Evolutionary conservation across 2,113 vertebrate genomes (phyloP), one percentile per base, ranked within the genome.

Genomic region (Aix galericulata): DNA sequence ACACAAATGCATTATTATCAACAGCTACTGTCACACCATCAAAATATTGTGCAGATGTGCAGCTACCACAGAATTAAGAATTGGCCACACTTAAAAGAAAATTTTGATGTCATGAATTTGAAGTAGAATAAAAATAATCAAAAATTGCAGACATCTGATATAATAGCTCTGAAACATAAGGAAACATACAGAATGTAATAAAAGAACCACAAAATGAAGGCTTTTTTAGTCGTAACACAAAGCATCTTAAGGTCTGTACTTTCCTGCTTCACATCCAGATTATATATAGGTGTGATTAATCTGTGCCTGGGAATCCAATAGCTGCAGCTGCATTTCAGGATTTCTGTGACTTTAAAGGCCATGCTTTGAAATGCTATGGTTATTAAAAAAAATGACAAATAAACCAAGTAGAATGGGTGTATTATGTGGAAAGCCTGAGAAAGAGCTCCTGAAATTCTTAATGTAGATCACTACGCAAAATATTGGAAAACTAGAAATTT

Each of bases 111-210:
- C 55, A 18, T 13, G 26, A 26, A 0, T 8, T 26, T 23, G 56
- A 48, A 78, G 81, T 1, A 15, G n/a, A 75, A 55, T 63, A 5
- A 86, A 86, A 95, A 8, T 3, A 9, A 16, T 40, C 36, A 15
- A n/a, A 36, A 58, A 17, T 0, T 56, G 22, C 0, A 2, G 38
- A 2, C 17, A 36, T 32, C 64, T 38, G 59, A 59, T 17, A 59
- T 17, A 1, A 13, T 6, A 10, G 31, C 40, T 29, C 69, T 71
- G 32, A 83, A 77, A 5, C 2, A 9, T 1, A 27, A 40, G 36
- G n/a, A 48, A 59, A 34, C 2, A 3, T 12, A 18, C 2, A 4
- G 25, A 44, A 4, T 5, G 14, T 0, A 4, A 40, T 14, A 26
- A 83, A 86, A 76, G 42, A 42, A 59, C 31, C 18, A 20, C 22